A percentile compares a stretch with the other conserved stretches of the same genome.
Evolutionary conservation across 2,113 vertebrate species (phyloP).

Genomic region (Cochlearius cochlearius): DNA sequence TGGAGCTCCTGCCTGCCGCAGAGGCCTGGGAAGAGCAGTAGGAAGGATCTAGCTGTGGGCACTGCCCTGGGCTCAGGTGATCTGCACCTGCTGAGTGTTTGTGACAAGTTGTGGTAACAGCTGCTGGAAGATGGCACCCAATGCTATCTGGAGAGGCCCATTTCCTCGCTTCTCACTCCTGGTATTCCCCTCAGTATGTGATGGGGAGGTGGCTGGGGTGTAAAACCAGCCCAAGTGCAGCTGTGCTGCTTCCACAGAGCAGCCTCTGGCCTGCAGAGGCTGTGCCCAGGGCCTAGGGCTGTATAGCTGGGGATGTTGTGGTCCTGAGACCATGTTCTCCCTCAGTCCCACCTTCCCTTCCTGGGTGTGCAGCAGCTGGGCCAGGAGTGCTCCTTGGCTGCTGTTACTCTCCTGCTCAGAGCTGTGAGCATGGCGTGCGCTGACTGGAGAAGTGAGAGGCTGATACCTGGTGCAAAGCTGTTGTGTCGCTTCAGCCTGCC

Average conservation of each 20-base stretch:
- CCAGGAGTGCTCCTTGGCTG: background rate
- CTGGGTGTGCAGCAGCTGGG: accelerated
- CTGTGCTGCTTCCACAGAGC: background rate
- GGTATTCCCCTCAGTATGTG: accelerated
- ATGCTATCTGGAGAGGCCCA: background rate
- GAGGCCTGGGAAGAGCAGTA: background rate
- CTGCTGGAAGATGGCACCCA: background rate
- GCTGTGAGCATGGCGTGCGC: background rate
- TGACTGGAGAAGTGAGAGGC: background rate
- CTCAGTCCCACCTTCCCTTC: background rate
- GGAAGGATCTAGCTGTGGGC: background rate
- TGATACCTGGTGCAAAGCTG: background rate
- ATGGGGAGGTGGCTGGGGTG: background rate
- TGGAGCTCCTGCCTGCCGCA: background rate
- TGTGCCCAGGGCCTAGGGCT: background rate
- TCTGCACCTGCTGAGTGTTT: background rate
- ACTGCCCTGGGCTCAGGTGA: accelerated
- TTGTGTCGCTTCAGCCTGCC: background rate
- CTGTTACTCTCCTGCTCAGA: background rate
- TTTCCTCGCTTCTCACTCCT: background rate
- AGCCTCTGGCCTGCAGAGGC: background rate
- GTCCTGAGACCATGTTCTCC: accelerated
- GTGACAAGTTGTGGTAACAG: background rate
- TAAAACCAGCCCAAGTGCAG: background rate
- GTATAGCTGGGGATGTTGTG: background rate